Conservation (phyloP, 2,113 vertebrate genomes). For the Chloebia gouldiae region DNA sequence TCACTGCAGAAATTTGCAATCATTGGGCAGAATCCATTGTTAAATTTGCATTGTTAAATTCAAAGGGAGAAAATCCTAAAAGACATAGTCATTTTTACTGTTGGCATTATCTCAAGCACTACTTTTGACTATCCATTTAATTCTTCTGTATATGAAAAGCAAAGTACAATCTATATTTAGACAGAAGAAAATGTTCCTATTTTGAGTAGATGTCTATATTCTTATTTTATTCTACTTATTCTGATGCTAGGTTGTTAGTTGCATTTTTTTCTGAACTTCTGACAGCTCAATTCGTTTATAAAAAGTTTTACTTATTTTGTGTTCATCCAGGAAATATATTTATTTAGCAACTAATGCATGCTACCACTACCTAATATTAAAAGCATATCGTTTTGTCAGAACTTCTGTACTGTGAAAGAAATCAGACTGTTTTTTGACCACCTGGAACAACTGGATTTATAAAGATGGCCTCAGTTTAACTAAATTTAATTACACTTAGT, state of each 20-base stretch:
- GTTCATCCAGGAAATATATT: neutral
- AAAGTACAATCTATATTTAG: constrained; percentile 42
- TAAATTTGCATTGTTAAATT: constrained; percentile 73
- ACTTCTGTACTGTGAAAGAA: neutral
- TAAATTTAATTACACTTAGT: neutral
- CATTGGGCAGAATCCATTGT: constrained; percentile 56
- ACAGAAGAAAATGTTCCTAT: constrained; percentile 33
- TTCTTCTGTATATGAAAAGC: constrained; percentile 37
- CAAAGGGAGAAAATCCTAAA: constrained; percentile 22
- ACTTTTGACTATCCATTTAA: constrained; percentile 24
- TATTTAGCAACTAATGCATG: neutral
- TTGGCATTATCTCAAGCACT: constrained; percentile 9
- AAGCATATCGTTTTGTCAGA: neutral
- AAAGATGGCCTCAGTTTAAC: neutral
- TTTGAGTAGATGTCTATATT: constrained; percentile 48
- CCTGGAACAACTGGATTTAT: neutral
- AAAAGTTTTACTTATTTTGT: constrained; percentile 19
- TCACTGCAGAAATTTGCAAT: constrained; percentile 59
- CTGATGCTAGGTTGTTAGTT: neutral
- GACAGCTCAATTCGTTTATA: constrained; percentile 19
- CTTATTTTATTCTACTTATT: constrained; percentile 37
- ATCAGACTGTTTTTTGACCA: neutral
- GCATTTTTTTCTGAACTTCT: neutral
- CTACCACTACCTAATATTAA: neutral
- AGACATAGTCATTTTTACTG: constrained; percentile 1